Percentiles rank a stretch among this genome's conserved stretches.
Evolutionary conservation across 2,888 invertebrate genomes (phyloP).

Genomic region (Acrobasis repandana): DNA sequence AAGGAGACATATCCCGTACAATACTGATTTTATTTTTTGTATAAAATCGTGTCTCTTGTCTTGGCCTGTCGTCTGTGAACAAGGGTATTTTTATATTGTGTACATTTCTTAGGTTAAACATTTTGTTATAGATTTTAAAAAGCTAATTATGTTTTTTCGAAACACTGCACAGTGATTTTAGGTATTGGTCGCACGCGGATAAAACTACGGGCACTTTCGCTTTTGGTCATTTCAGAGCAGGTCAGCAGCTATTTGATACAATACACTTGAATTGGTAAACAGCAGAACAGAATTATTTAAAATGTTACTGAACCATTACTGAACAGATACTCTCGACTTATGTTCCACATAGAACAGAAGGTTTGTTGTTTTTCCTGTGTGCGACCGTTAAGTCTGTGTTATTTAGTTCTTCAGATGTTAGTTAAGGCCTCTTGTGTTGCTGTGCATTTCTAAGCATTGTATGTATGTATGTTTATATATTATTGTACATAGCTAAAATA

Average conservation of each 20-base stretch:
- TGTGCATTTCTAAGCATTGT: slow-evolving; percentile 83
- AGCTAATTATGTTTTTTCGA: slow-evolving; percentile 79
- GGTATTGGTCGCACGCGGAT: slow-evolving; percentile 66
- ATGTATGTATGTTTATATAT: slow-evolving; percentile 82
- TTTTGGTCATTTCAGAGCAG: slow-evolving; percentile 31
- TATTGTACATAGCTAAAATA: slow-evolving; percentile 81
- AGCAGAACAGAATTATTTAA: background rate
- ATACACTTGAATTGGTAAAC: background rate
- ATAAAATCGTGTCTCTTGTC: slow-evolving; percentile 81
- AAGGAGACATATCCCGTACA: slow-evolving; percentile 77
- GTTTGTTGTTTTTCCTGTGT: slow-evolving; percentile 60
- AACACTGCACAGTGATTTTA: slow-evolving; percentile 65
- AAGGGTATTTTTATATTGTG: slow-evolving; percentile 72
- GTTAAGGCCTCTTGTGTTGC: slow-evolving; percentile 79
- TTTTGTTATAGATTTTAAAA: slow-evolving; percentile 56
- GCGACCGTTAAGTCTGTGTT: slow-evolving; percentile 78
- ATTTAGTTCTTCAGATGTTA: slow-evolving; percentile 76
- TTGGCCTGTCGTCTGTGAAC: slow-evolving; percentile 80
- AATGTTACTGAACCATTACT: background rate
- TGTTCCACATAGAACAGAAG: slow-evolving; percentile 37
- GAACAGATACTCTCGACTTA: background rate
- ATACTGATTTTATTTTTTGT: slow-evolving; percentile 79
- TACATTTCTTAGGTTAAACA: slow-evolving; percentile 68
- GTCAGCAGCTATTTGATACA: background rate
- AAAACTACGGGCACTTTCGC: slow-evolving; percentile 49